A percentile compares a stretch with the other conserved stretches of the same genome.
Evolutionary conservation across 2,797 vertebrate genomes (phyloP).

Genomic region (Notamacropus eugenii): DNA sequence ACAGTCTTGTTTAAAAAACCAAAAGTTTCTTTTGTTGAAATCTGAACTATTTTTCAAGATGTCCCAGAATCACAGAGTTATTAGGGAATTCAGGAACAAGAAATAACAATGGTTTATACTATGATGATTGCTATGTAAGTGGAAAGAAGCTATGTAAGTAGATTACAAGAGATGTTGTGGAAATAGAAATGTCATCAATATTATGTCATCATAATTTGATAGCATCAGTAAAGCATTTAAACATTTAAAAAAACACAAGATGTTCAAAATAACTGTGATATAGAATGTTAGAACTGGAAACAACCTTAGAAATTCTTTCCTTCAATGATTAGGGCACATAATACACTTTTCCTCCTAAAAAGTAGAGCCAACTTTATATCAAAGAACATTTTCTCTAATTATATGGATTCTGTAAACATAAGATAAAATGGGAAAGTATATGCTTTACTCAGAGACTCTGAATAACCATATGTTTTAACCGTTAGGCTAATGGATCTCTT

Average conservation of each 20-base stretch:
- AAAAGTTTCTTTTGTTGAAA: background rate
- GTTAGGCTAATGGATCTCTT: background rate
- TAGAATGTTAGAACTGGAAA: background rate
- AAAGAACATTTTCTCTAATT: background rate
- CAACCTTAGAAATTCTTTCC: background rate
- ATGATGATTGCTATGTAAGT: background rate
- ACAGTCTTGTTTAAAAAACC: background rate
- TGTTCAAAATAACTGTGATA: background rate
- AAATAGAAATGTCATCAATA: background rate
- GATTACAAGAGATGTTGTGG: background rate
- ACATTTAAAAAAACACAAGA: background rate
- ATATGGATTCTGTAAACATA: background rate
- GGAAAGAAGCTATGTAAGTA: background rate
- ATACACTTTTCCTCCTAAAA: background rate
- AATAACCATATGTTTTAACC: slow-evolving; percentile 46
- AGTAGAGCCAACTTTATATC: background rate
- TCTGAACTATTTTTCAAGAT: background rate
- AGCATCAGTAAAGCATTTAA: background rate
- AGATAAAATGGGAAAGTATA: slow-evolving; percentile 10
- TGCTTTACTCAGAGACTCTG: background rate
- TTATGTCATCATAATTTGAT: background rate
- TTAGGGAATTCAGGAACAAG: background rate
- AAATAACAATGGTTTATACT: background rate
- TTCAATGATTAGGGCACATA: background rate
- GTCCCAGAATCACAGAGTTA: background rate